These are phyloP conservation scores for Carduelis carduelis DNA, from an alignment of 2,797 vertebrate species.

Conservation along the genomic window DNA sequence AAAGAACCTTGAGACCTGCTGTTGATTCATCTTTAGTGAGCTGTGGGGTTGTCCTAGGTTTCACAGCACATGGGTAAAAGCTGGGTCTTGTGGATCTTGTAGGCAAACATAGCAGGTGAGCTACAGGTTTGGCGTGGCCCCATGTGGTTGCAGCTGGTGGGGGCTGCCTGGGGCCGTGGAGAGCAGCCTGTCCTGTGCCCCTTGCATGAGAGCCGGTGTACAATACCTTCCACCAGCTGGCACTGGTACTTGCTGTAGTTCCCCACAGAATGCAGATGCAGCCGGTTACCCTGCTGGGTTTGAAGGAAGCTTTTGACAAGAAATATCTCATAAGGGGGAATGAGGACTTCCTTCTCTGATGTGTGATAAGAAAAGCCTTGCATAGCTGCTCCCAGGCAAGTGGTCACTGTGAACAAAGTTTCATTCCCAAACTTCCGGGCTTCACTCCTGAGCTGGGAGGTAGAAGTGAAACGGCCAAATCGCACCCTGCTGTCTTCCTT, in stretches of 20 bases:
- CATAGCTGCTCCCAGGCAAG: conserved; percentile 64
- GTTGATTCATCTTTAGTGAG: background rate
- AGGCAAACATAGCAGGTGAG: accelerated
- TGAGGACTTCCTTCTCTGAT: conserved; percentile 56
- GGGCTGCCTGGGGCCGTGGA: background rate
- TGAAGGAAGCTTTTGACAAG: conserved; percentile 26
- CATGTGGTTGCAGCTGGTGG: background rate
- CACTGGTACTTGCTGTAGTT: conserved; percentile 68
- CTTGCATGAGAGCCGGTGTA: background rate
- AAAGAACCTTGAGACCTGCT: background rate
- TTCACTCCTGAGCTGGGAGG: conserved; percentile 36
- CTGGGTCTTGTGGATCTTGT: accelerated
- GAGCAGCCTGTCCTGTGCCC: background rate
- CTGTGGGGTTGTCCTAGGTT: background rate
- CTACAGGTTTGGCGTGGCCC: background rate
- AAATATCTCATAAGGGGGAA: conserved; percentile 70
- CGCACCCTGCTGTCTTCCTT: background rate
- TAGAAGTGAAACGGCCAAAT: conserved; percentile 69
- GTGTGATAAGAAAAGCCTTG: conserved; percentile 58
- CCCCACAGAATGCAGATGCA: conserved; percentile 53
- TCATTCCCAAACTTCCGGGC: conserved; percentile 40
- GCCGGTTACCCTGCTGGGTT: background rate
- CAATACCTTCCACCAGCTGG: conserved; percentile 68
- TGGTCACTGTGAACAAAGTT: conserved; percentile 61
- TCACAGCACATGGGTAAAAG: background rate